phyloP scores from a whole-genome alignment of 2,888 invertebrate genomes.

The Slavum lentiscoides region DNA sequence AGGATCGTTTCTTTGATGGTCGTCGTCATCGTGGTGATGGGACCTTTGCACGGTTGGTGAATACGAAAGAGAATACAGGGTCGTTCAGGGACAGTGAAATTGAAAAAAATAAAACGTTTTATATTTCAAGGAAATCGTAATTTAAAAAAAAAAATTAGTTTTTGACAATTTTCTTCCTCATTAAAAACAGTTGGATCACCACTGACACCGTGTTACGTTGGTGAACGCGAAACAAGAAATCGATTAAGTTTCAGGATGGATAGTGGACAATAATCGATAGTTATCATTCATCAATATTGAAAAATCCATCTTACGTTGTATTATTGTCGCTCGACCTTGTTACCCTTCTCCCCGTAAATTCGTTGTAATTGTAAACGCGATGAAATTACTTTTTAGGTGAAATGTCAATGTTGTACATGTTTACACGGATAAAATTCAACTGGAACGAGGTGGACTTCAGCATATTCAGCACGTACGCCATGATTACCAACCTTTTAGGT shows the following conservation, averaged over 20 bases:
- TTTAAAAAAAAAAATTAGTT: background rate
- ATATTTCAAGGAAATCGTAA: too few species aligned
- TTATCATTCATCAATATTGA: too few species aligned
- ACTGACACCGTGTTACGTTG: too few species aligned
- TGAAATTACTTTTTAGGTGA: constrained; percentile 63
- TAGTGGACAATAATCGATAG: too few species aligned
- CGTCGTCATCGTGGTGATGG: constrained; percentile 82
- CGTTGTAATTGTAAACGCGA: background rate
- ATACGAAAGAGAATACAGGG: background rate
- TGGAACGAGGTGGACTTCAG: constrained; percentile 88
- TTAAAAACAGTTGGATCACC: too few species aligned
- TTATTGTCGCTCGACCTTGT: too few species aligned
- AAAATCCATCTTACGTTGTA: too few species aligned
- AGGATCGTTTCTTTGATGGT: constrained; percentile 78
- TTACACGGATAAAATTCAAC: constrained; percentile 80
- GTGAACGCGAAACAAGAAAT: too few species aligned
- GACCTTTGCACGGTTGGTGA: constrained; percentile 78
- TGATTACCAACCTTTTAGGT: constrained; percentile 79
- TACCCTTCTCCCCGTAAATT: too few species aligned
- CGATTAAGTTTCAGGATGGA: too few species aligned
- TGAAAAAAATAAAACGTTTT: too few species aligned
- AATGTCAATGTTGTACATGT: constrained; percentile 82
- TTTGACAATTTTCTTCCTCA: background rate
- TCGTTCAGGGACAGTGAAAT: background rate
- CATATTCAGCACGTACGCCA: constrained; percentile 81